These are phyloP conservation scores for Lagria hirta DNA, from an alignment of 2,888 invertebrate species.

Conservation along the genomic window DNA sequence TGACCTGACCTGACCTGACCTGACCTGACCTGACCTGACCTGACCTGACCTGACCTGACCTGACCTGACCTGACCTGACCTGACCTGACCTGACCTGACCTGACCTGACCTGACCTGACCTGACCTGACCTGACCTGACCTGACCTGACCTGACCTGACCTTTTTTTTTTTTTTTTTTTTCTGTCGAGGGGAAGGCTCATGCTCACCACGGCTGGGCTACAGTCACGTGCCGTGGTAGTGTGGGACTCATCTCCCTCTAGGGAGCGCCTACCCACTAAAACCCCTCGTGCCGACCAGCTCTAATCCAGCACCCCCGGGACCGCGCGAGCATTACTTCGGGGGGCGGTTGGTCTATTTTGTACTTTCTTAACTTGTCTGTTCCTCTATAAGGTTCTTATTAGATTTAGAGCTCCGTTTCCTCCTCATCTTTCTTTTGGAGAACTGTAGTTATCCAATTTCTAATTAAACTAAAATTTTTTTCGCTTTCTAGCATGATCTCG, in stretches of 20 bases:
- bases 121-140: slow-evolving; percentile 9
- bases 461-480: slow-evolving; percentile 1
- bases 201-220: background rate
- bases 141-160: slow-evolving; percentile 5
- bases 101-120: slow-evolving; percentile 11
- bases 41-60: slow-evolving; percentile 11
- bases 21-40: slow-evolving; percentile 12
- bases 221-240: slow-evolving; percentile 5
- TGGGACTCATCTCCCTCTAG: slow-evolving; percentile 4
- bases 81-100: slow-evolving; percentile 18
- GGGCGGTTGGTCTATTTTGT: slow-evolving; percentile 3
- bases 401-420: slow-evolving; percentile 7
- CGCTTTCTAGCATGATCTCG: slow-evolving; percentile 8
- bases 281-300: slow-evolving; percentile 3
- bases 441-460: slow-evolving; percentile 4
- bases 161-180: background rate
- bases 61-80: slow-evolving; percentile 15
- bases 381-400: slow-evolving; percentile 2
- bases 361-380: no score
- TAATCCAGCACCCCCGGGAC: slow-evolving; percentile 3
- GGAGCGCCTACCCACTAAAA: slow-evolving; percentile 7
- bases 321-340: slow-evolving; percentile 4
- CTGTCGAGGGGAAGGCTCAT: slow-evolving; percentile 1
- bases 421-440: no score
- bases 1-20: no score